Evolutionary conservation across 2,888 invertebrate species (phyloP), one percentile per base, ranked within the genome.

Genomic region (Chloroclystis v-ata): DNA sequence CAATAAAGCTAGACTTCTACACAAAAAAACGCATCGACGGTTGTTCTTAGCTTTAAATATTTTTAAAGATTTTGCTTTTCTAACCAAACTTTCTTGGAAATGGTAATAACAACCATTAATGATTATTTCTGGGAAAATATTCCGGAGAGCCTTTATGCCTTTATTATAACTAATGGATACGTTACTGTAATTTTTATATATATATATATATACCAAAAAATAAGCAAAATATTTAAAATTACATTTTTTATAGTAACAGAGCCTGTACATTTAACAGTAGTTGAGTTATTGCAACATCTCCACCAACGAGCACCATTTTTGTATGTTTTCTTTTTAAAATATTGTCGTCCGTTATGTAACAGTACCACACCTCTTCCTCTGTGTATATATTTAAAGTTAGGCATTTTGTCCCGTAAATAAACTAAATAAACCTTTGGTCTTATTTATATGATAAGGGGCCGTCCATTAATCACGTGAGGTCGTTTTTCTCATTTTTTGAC

Each of bases 11-110:
- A n/a, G n/a, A n/a, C n/a, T n/a, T n/a, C n/a, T n/a, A n/a, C n/a
- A n/a, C n/a, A n/a, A n/a, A n/a, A n/a, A n/a, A n/a, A 29, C 29
- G 4, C 29, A 29, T 11, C 29, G 29, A 10, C 11, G 29, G 29
- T 29, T 29, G 29, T 29, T 29, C 29, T 29, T 29, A 29, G 29
- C 29, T 29, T 29, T 29, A 29, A 29, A 29, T 29, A 29, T 10
- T 29, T 29, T 29, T 29, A 29, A 29, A 29, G 29, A 29, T 29
- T 29, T 29, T 29, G 29, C 29, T 29, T 29, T 29, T 11, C 29
- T 29, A 11, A 29, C 29, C 29, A 10, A 29, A 29, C 29, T 11
- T 29, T 29, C 10, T 29, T 29, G 29, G 11, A 11, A 32, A 9
- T 5, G 32, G 14, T 32, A 0, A 7, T 32, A 10, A 9, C 16